Conservation (phyloP, 2,797 vertebrate genomes). For the Melanotaenia boesemani region DNA sequence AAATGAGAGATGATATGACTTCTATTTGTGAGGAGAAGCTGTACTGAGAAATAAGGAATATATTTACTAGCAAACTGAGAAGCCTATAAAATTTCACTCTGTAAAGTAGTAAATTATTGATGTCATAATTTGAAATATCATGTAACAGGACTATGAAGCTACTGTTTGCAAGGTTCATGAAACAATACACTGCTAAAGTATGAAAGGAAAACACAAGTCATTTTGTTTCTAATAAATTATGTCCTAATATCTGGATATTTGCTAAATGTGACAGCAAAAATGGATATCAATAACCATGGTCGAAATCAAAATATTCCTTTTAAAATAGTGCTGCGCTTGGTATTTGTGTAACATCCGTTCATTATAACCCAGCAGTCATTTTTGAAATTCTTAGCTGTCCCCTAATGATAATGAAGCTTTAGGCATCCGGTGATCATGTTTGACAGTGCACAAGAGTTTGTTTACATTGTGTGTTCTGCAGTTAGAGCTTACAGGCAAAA, state of each 20-base stretch:
- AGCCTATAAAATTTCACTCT: slow-evolving; percentile 44
- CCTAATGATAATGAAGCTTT: not conserved
- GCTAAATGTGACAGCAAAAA: not conserved
- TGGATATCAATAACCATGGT: not conserved
- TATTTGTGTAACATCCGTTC: not conserved
- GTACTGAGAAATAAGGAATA: slow-evolving; percentile 60
- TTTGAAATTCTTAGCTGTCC: not conserved
- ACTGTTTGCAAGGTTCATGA: not conserved
- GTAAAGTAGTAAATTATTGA: slow-evolving; percentile 63
- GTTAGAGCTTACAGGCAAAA: not conserved
- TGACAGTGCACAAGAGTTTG: not conserved
- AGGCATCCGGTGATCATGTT: not conserved
- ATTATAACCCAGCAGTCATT: not conserved
- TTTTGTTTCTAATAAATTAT: not conserved
- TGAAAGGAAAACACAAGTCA: not conserved
- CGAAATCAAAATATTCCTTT: not conserved
- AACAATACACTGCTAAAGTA: not conserved
- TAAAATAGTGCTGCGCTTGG: not conserved
- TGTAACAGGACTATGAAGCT: slow-evolving; percentile 32
- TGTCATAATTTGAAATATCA: slow-evolving; percentile 50
- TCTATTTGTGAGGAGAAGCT: slow-evolving; percentile 67
- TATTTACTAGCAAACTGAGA: slow-evolving; percentile 65
- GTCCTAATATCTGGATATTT: not conserved
- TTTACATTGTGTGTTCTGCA: not conserved
- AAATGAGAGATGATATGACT: slow-evolving; percentile 66